Evolutionary conservation across 2,888 invertebrate genomes (phyloP).

Genomic region (Linnaemya vulpina): DNA sequence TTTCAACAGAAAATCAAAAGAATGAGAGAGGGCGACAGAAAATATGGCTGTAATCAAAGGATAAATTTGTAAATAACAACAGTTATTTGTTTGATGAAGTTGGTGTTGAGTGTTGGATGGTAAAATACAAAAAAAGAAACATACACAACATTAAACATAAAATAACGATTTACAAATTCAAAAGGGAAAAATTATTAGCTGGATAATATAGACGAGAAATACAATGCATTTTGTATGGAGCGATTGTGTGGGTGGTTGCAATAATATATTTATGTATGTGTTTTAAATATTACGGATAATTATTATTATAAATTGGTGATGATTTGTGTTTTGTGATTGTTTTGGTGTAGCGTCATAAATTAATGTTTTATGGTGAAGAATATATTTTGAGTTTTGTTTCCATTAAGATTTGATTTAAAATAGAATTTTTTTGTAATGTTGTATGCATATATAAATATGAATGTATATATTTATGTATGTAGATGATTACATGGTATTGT

Average conservation of each 20-base stretch:
- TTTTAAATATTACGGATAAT: slow-evolving; percentile 31
- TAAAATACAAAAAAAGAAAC: slow-evolving; percentile 21
- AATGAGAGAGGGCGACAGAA: not conserved
- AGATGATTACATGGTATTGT: slow-evolving; percentile 92
- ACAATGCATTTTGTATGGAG: slow-evolving; percentile 52
- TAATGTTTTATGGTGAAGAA: slow-evolving; percentile 55
- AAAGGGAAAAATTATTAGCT: not conserved
- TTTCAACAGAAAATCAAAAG: not conserved
- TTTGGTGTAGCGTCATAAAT: slow-evolving; percentile 43
- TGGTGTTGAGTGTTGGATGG: not conserved
- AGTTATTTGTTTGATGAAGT: slow-evolving; percentile 34
- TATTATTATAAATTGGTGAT: slow-evolving; percentile 64
- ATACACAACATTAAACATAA: not conserved
- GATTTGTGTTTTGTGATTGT: slow-evolving; percentile 50
- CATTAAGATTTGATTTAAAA: slow-evolving; percentile 68
- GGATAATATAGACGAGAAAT: slow-evolving; percentile 29
- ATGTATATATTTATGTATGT: slow-evolving; percentile 50
- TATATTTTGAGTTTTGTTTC: slow-evolving; percentile 68
- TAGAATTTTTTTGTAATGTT: slow-evolving; percentile 68
- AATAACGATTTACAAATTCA: not conserved
- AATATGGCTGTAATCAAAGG: slow-evolving; percentile 8
- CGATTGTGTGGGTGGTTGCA: slow-evolving; percentile 51
- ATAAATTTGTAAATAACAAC: slow-evolving; percentile 60
- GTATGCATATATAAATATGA: slow-evolving; percentile 54
- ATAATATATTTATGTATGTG: slow-evolving; percentile 21